Percentiles rank a stretch among this genome's conserved stretches.
These are phyloP conservation scores for Pterocles burchelli DNA, from an alignment of 2,113 vertebrate species.

Conservation along the genomic window DNA sequence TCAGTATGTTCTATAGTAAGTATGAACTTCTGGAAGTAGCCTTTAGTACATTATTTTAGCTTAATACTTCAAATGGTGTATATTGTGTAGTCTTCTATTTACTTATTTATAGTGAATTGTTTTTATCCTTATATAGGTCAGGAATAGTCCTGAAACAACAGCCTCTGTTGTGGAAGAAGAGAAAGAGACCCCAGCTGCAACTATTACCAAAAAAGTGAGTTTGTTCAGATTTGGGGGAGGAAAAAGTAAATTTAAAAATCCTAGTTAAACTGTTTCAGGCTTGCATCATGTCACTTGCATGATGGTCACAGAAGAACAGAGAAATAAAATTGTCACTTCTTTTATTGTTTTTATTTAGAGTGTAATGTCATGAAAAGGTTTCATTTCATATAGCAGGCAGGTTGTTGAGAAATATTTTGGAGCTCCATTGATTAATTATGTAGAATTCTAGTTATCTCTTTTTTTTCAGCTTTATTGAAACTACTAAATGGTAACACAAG, in stretches of 20 bases:
- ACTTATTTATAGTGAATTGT: background rate
- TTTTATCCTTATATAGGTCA: conserved; percentile 45
- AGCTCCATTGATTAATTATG: background rate
- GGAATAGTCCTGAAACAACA: conserved; percentile 77
- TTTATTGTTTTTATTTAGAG: background rate
- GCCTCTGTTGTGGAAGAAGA: conserved; percentile 65
- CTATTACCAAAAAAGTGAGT: conserved; percentile 66
- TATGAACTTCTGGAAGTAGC: background rate
- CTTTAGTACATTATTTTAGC: background rate
- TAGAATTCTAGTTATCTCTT: background rate
- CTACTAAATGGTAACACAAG: background rate
- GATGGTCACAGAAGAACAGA: background rate
- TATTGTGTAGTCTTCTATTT: background rate
- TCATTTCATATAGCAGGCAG: accelerated
- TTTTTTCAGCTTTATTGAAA: background rate
- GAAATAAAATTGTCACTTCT: background rate
- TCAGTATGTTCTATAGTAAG: background rate
- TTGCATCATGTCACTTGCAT: background rate
- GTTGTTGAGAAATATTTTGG: background rate
- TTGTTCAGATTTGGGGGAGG: background rate
- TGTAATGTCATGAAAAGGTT: background rate
- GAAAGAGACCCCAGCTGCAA: conserved; percentile 54
- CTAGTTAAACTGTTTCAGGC: background rate
- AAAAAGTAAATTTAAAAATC: background rate
- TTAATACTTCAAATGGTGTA: background rate